These are phyloP conservation scores for Achroia grisella DNA, from an alignment of 1,140 invertebrate species.

Conservation along the genomic window DNA sequence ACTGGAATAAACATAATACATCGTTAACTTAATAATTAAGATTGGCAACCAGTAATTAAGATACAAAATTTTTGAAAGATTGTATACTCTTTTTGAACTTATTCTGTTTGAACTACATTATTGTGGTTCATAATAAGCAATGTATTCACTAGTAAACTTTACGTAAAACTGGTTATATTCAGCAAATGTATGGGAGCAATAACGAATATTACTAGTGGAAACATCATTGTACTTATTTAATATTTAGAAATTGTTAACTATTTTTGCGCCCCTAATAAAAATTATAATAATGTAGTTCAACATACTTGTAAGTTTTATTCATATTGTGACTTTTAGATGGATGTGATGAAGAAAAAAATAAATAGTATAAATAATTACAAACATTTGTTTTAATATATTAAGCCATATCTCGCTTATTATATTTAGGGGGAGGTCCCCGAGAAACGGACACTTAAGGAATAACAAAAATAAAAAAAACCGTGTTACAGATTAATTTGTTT, in stretches of 20 bases:
- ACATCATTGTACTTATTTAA: constrained; percentile 39
- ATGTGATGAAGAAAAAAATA: constrained; percentile 53
- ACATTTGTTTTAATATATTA: neutral
- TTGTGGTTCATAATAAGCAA: constrained; percentile 32
- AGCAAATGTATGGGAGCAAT: too few relatives aligned
- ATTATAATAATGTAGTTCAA: constrained; percentile 55
- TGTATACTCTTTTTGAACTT: constrained; percentile 27
- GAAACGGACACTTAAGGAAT: too few relatives aligned
- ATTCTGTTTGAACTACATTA: constrained; percentile 54
- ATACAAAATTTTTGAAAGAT: constrained; percentile 13
- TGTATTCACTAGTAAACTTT: too few relatives aligned
- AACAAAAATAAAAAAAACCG: too few relatives aligned
- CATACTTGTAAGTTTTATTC: constrained; percentile 27
- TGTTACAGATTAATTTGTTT: too few relatives aligned
- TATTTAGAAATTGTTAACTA: constrained; percentile 52
- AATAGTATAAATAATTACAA: constrained; percentile 15
- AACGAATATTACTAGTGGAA: too few relatives aligned
- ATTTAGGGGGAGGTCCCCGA: too few relatives aligned
- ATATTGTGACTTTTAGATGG: constrained; percentile 38
- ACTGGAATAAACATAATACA: too few relatives aligned
- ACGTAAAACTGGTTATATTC: too few relatives aligned
- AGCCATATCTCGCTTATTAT: too few relatives aligned
- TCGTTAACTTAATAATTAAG: too few relatives aligned
- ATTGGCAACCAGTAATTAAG: too few relatives aligned
- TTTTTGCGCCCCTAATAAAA: constrained; percentile 27